Evolutionary conservation across 2,113 vertebrate species (phyloP), one percentile per base, ranked within the genome.

Genomic region (Entelurus aequoreus): DNA sequence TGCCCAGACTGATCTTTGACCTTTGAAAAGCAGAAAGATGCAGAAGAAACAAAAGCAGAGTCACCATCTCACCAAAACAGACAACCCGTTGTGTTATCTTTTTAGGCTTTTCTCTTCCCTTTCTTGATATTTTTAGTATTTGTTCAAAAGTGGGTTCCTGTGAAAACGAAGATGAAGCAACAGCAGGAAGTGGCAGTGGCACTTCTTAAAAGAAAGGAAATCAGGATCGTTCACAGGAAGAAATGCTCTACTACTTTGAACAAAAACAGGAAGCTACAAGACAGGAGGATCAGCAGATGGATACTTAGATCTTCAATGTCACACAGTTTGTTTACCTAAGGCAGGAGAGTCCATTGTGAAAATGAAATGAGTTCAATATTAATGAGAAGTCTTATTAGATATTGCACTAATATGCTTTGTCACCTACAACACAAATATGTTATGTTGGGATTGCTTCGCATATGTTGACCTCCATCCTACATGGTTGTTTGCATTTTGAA

Each of bases 1-100:
- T 90, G 35, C 92, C 90, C 89, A 94, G 82, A 77, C 67, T 89
- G 60, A 91, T 76, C 83, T 90, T 95, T 63, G 86, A 78, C 60
- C 96, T 98, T 71, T 38, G 65, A 69, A 75, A 60, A 59, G 78
- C 76, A 62, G 16, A 82, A 79, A 62, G 19, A 59, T 2, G 19
- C 58, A 62, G 28, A 73, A 12, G 50, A 72, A 72, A 79, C 52
- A 67, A 46, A 73, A 48, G 9, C 62, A 10, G 60, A 50, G 14
- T 14, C 14, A 35, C 19, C 21, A 7, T 50, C 36, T 47, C 37
- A 42, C 37, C 37, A 56, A 10, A 56, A 5, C 5, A 56, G 37
- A 40, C 54, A 57, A 44, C 6, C 55, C 10, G 0, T 21, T 42
- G 40, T 42, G 19, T 7, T 8, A 21, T 50, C 15, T 6, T 50